Conservation (phyloP, 2,113 vertebrate genomes). For the Ondatra zibethicus region DNA sequence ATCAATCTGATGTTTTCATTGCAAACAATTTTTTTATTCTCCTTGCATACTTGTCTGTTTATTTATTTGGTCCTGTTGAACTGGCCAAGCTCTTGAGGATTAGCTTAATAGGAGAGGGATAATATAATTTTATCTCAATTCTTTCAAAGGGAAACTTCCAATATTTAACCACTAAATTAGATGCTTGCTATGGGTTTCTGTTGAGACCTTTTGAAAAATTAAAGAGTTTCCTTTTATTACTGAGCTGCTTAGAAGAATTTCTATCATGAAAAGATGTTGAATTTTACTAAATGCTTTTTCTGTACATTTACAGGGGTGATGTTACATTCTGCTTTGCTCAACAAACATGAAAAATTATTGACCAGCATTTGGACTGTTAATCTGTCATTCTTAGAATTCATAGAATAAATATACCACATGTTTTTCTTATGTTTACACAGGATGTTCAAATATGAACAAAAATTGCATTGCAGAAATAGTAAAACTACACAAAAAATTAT, state of each 20-base stretch:
- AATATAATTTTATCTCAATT: not conserved
- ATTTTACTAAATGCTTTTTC: slow-evolving; percentile 22
- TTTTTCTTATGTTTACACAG: not conserved
- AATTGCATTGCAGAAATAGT: not conserved
- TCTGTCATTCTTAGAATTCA: not conserved
- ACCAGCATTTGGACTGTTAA: not conserved
- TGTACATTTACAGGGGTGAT: not conserved
- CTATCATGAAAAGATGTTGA: not conserved
- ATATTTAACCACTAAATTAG: not conserved
- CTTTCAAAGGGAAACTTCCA: not conserved
- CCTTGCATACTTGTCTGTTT: not conserved
- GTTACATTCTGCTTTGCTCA: not conserved
- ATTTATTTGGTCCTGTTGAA: not conserved
- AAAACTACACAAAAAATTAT: not conserved
- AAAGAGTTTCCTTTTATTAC: not conserved
- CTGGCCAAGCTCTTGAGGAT: not conserved
- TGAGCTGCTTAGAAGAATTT: not conserved
- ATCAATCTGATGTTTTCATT: not conserved
- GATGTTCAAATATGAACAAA: not conserved
- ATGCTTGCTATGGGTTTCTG: not conserved
- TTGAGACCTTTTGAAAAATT: not conserved
- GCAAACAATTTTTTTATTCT: not conserved
- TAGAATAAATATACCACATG: not conserved
- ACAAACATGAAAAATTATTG: not conserved
- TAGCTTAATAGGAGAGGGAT: not conserved